A percentile compares a stretch with the other conserved stretches of the same genome.
Evolutionary conservation across 2,113 vertebrate genomes (phyloP).

Genomic region (Nannobrachium achirus): DNA sequence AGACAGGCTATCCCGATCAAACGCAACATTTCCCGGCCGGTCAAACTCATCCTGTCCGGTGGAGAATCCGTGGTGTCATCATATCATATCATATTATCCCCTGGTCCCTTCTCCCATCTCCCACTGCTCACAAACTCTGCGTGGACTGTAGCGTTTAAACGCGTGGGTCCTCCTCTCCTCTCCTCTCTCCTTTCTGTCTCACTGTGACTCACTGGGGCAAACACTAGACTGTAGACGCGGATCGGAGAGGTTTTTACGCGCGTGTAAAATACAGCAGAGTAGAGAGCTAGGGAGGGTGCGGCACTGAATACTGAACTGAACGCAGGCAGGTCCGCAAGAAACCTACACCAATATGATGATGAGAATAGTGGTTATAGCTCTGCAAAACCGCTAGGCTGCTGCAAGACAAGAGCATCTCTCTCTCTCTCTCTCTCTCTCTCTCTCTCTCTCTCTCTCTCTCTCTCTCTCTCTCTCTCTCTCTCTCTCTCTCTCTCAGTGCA

Average conservation of each 20-base stretch:
- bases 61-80: slow-evolving; percentile 60
- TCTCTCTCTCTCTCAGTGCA: slow-evolving; percentile 4
- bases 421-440: slow-evolving; percentile 13
- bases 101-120: slow-evolving; percentile 65
- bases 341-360: background rate
- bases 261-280: slow-evolving; percentile 13
- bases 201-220: too few relatives aligned
- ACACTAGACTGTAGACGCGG: background rate
- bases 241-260: slow-evolving; percentile 51
- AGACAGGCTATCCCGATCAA: slow-evolving; percentile 74
- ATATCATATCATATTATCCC: slow-evolving; percentile 51
- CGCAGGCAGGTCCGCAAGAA: slow-evolving; percentile 27
- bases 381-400: slow-evolving; percentile 48
- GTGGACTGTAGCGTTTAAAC: too few relatives aligned
- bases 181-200: background rate
- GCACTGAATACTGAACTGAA: slow-evolving; percentile 52
- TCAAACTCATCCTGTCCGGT: slow-evolving; percentile 73
- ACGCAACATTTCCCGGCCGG: slow-evolving; percentile 68
- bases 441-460: background rate
- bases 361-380: slow-evolving; percentile 61
- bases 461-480: background rate
- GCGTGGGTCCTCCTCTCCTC: background rate
- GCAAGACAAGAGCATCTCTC: slow-evolving; percentile 14
- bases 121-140: slow-evolving; percentile 46
- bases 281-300: slow-evolving; percentile 77